Conservation (phyloP, 1,140 invertebrate genomes). For the Holotrichia oblita region DNA sequence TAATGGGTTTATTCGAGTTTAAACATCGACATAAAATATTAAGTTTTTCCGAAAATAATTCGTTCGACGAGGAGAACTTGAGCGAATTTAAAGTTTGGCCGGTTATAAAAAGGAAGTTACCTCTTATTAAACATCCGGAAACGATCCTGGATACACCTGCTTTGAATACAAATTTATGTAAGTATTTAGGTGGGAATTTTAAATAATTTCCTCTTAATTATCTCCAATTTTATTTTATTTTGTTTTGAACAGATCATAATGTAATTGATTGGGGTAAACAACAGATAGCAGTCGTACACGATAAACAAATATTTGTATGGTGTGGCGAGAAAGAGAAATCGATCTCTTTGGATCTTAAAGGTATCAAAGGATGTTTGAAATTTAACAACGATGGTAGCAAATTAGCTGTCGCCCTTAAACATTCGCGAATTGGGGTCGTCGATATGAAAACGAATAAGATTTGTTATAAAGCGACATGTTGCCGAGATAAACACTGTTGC, state of each 20-base stretch:
- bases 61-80: not conserved
- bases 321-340: slow-evolving; percentile 1
- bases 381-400: not conserved
- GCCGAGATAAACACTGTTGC: not conserved
- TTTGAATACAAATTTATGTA: slow-evolving; percentile 8
- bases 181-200: slow-evolving; percentile 13
- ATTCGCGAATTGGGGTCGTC: not conserved
- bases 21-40: not conserved
- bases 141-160: slow-evolving; percentile 4
- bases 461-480: not conserved
- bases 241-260: slow-evolving; percentile 11
- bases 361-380: not conserved
- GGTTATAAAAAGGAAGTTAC: slow-evolving; percentile 2
- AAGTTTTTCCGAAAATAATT: not conserved
- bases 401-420: not conserved
- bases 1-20: not conserved
- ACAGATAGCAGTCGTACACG: not conserved
- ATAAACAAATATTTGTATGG: not conserved
- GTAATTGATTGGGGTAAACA: slow-evolving; percentile 16
- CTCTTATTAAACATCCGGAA: not conserved
- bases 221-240: not conserved
- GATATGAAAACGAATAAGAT: not conserved
- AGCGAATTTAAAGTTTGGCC: not conserved
- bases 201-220: too few species aligned
- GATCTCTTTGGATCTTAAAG: not conserved